Percentiles rank a stretch among this genome's conserved stretches.
Conservation (phyloP, 2,113 vertebrate genomes). For the Cygnus buccinator region DNA sequence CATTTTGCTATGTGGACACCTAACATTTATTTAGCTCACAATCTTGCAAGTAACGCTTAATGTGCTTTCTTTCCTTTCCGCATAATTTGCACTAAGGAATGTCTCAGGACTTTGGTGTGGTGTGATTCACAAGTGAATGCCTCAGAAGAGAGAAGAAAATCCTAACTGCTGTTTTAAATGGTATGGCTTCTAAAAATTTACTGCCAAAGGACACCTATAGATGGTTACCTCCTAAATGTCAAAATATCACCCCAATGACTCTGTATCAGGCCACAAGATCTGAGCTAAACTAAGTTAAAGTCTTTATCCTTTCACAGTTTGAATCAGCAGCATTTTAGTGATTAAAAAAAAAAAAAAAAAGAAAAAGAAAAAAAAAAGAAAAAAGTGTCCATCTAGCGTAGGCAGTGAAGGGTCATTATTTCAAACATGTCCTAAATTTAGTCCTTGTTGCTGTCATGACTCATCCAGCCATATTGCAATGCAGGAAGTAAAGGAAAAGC, state of each 20-base stretch:
- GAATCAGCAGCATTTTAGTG: background rate
- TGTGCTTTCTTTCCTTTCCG: too few species aligned
- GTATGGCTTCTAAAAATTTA: background rate
- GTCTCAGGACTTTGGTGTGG: background rate
- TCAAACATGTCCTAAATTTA: slow-evolving; percentile 39
- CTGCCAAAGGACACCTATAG: background rate
- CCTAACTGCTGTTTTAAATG: background rate
- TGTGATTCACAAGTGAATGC: background rate
- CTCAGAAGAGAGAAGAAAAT: background rate
- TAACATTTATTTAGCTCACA: background rate
- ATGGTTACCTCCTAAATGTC: background rate
- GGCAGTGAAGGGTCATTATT: background rate
- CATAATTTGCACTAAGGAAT: background rate
- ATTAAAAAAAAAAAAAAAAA: slow-evolving; percentile 12
- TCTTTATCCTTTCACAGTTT: background rate
- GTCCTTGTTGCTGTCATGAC: slow-evolving; percentile 16
- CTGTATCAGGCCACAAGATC: background rate
- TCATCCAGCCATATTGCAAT: background rate
- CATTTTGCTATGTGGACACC: background rate
- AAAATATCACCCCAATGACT: background rate
- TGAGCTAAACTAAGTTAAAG: background rate
- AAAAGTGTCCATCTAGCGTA: background rate
- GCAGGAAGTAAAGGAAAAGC: slow-evolving; percentile 5
- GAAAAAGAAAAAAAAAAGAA: background rate
- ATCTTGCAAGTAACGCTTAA: background rate